Base-by-base conservation (phyloP, 2,113 vertebrate genomes). In the Notothenia coriiceps region DNA sequence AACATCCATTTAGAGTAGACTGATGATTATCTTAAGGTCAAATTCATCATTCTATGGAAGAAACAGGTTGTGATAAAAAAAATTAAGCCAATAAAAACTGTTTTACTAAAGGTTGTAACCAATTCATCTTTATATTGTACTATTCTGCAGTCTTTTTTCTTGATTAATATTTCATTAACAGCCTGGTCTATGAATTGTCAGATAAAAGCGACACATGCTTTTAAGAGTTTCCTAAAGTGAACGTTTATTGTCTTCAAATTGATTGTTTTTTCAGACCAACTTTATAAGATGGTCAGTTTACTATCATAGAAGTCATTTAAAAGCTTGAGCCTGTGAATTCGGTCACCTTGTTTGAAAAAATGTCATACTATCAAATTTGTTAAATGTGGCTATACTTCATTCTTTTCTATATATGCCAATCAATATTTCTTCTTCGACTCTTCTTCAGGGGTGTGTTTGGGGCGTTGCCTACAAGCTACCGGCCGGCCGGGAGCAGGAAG, bases 401-500 rank as follows among this genome's bases (percentile, higher is more conserved):
- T 20, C 1, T 54, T 50, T 20, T 10, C 18, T 33, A 14, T 29
- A 14, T 1, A 74, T 55, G 29, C 44, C n/a, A 47, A 67, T 2
- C 60, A 6, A 63, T 29, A 13, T 15, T 20, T 67, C 11, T 54
- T 43, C 1, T 9, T 40, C 14, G 20, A 0, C 12, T 0, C 6
- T 1, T 35, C 29, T 44, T 78, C 86, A 99, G 98, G 97, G 96
- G 0, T 96, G 95, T 11, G 98, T 99, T 56, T 99, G 98, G 98
- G 98, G 98, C 35, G 95, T 99, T 49, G 98, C 97, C 72, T 99
- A 99, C 93, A 96, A 95, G 84, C 74, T 99, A 61, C 98, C 98
- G 15, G 93, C 92, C 1, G 98, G 98, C 74, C 94, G 86, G 60
- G 98, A 99, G 89, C 93, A 97, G 52, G 97, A 99, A 91, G 97